These are phyloP conservation scores for Archaeoteleia sp. DNA, from an alignment of 2,888 invertebrate species.

Conservation along the genomic window DNA sequence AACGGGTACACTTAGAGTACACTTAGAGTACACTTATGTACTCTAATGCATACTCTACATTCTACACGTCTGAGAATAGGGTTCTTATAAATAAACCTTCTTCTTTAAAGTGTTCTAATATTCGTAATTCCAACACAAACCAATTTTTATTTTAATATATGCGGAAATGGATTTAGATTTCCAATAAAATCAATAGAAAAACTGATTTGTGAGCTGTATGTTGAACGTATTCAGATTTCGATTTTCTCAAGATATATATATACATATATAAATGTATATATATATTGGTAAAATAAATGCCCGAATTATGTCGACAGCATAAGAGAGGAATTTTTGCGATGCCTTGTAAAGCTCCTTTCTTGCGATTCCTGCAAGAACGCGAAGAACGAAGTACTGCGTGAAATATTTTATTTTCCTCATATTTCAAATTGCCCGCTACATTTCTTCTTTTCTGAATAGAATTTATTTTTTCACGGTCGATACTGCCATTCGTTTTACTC, in stretches of 20 bases:
- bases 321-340: slow-evolving; percentile 22
- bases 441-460: slow-evolving; percentile 1
- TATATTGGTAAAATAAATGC: slow-evolving; percentile 26
- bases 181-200: no score
- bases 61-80: no score
- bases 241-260: slow-evolving; percentile 12
- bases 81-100: no score
- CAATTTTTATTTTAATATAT: no score
- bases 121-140: no score
- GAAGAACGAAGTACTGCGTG: slow-evolving; percentile 18
- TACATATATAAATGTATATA: neutral
- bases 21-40: no score
- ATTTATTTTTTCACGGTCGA: slow-evolving; percentile 6
- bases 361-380: slow-evolving; percentile 16
- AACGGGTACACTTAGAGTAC: no score
- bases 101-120: no score
- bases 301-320: slow-evolving; percentile 23
- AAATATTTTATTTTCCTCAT: slow-evolving; percentile 31
- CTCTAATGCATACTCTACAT: no score
- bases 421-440: slow-evolving; percentile 24
- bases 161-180: no score
- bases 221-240: slow-evolving; percentile 18
- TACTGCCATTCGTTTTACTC: slow-evolving; percentile 7
- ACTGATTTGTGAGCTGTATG: slow-evolving; percentile 8
- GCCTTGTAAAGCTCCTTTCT: slow-evolving; percentile 22